Base-by-base conservation (phyloP, 1,140 invertebrate genomes). In the Bombus pascuorum region DNA sequence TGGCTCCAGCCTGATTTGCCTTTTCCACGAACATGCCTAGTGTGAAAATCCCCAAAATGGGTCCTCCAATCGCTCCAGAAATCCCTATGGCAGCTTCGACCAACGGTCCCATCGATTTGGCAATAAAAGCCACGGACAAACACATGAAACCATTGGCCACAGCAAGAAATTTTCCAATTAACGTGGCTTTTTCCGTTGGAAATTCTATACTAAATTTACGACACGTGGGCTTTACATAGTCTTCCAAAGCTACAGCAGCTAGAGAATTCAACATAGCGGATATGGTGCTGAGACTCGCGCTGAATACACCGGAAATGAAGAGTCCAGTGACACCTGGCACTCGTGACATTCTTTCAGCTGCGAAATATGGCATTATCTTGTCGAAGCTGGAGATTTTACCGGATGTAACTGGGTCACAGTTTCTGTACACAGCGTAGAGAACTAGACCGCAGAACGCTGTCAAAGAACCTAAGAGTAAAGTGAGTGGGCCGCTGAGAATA, bases 201-300 rank as follows among this genome's bases (percentile, higher is more conserved):
- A 94, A 92, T n/a, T 91, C 80, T n/a, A 86, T 39, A 0, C 90
- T 91, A 13, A 91, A 47, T 44, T 62, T 82, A 0, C 42, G 44
- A 57, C 91, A 94, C 4, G 92, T 3, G 0, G 94, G 95, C 86
- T 97, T 97, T 3, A 98, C 94, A 91, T 98, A 98, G 95, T 98
- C 98, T 90, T 98, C 97, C 57, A 98, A 95, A 2, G 97, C 98
- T 10, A 98, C 97, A 2, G 98, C 98, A 8, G 98, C 97, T 22
- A 99, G 94, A 2, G 98, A 98, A 93, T 98, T 99, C 59, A 98
- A 95, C 81, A 97, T 96, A 2, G 98, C 98, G 0, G 98, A 98
- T 57, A 98, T 97, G 0, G 98, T 98, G 75, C 98, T 98, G 0
- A 99, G 95, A 2, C 98, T 97, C 0, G 98, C 98, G 77, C 96